Base-by-base conservation (phyloP, 2,797 vertebrate genomes). In the Spea hammondii region DNA sequence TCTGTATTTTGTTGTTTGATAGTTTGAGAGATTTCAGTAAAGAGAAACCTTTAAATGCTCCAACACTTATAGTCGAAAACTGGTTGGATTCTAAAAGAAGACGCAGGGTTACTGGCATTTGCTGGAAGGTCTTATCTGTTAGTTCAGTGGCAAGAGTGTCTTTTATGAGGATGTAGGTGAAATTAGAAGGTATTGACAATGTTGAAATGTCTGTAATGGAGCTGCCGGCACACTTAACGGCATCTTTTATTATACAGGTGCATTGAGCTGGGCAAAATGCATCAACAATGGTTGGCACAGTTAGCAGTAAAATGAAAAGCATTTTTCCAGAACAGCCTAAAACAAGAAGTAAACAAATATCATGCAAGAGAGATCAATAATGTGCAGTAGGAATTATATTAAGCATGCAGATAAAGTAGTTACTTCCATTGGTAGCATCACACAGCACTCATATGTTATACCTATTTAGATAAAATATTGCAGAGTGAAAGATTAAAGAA, bases 11-110 rank as follows among this genome's bases (percentile, higher is more conserved):
- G 67, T 95, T 95, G 72, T 49, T 84, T 0, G 94, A 89, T 70
- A 98, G 76, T 82, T 86, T 91, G 72, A 98, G 83, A 9, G 91
- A 92, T 82, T 76, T 91, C 2, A 98, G 89, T 66, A 90, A 89
- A 32, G 88, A 83, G 70, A 91, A 87, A 59, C 85, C 81, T 0
- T 87, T 65, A 84, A 98, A 98, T 70, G 93, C 92, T 65, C 7
- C 79, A 0, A 94, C 91, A 17, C 93, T 91, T 84, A 96, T 84
- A 4, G 88, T 84, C 64, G 89, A 79, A 0, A 98, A 86, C 44
- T 83, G 87, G 83, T 93, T 94, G 14, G 88, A 32, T 4, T 82
- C 88, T 77, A 98, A 78, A 11, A 88, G 80, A 51, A 97, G 89
- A 77, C 93, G 92, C 64, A 89, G 80, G 78, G 96, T 78, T 4